A percentile compares a stretch with the other conserved stretches of the same genome.
Conservation (phyloP, 2,113 vertebrate species). For the Kryptolebias marmoratus region DNA sequence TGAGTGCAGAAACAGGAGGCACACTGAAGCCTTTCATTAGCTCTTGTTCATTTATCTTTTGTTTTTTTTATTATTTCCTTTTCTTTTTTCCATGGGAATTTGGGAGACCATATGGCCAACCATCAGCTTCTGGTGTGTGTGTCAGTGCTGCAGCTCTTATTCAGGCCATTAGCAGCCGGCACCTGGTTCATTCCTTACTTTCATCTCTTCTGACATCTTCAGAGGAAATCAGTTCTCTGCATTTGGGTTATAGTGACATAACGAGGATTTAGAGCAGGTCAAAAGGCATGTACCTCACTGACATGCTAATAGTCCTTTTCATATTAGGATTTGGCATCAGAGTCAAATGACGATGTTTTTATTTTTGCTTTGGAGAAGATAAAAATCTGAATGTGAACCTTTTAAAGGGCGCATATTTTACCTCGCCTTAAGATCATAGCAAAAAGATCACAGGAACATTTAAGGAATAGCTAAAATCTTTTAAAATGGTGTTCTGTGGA, state of each 20-base stretch:
- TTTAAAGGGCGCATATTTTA: neutral
- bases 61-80: constrained; percentile 18
- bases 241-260: constrained; percentile 10
- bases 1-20: constrained; percentile 1
- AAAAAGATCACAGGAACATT: neutral
- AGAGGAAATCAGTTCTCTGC: neutral
- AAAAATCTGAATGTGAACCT: neutral
- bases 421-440: neutral
- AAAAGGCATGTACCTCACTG: constrained; percentile 14
- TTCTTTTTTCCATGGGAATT: neutral
- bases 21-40: constrained; percentile 23
- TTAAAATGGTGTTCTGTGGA: neutral
- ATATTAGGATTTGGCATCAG: neutral
- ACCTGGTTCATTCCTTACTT: constrained; percentile 8
- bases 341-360: neutral
- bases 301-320: neutral
- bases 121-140: constrained; percentile 45
- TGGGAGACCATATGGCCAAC: constrained; percentile 21
- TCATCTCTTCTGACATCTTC: neutral
- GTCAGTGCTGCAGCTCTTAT: constrained; percentile 1
- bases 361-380: neutral
- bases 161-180: constrained; percentile 42
- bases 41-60: constrained; percentile 10
- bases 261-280: constrained; percentile 31
- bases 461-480: no score